Evolutionary conservation across 2,113 vertebrate genomes (phyloP), one percentile per base, ranked within the genome.

Genomic region (Lophius piscatorius): DNA sequence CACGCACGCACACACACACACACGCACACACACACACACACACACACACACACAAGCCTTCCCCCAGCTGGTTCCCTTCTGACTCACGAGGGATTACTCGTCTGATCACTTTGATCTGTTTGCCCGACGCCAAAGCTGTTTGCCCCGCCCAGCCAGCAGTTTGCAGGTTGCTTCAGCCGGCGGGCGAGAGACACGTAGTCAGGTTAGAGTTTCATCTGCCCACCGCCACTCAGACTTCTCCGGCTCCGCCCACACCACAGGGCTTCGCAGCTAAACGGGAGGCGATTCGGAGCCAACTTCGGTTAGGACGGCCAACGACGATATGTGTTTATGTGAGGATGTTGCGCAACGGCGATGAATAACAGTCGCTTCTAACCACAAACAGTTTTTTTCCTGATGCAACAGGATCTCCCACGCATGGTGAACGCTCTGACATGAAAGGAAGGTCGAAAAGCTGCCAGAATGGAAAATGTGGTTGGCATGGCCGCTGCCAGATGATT

Each of bases 1-100:
- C 4, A 48, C 8, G 36, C 12, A 13, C 36, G 50, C 20, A 46
- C 36, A 8, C 26, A 20, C 18, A 9, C 10, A 28, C 28, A 20
- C 51, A 39, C 46, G n/a, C 28, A 20, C 51, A 39, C 46, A 12
- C 40, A 38, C n/a, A 23, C 42, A 36, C 4, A 48, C 8, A 39
- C 12, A 13, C 36, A 54, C 20, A 46, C 36, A 8, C 26, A 20
- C 18, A 9, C 10, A 28, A 50, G 38, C 50, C 14, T 52, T 58
- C 70, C 57, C 54, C 72, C 61, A 76, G 59, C 76, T 69, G 72
- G 48, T 78, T 83, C 61, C 63, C 57, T 63, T 84, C 67, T 88
- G 85, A 89, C 87, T 89, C 88, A 88, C 69, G 69, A 83, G 86
- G 85, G 86, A 88, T 88, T 89, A 89, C 74, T 83, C 63, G 70